Conservation (phyloP, 2,113 vertebrate genomes). For the Austrofundulus limnaeus region DNA sequence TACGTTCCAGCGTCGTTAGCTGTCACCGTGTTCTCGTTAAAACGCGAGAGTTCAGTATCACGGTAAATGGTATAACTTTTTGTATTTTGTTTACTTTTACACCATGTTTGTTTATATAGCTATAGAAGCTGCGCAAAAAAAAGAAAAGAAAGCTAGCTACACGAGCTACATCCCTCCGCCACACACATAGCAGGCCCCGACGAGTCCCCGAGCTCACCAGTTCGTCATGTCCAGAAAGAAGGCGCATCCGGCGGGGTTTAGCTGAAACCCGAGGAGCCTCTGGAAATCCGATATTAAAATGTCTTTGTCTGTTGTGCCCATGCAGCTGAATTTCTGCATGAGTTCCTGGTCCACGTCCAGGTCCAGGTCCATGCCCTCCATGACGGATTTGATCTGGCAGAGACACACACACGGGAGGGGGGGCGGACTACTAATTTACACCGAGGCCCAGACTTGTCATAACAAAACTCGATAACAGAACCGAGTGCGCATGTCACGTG, state of each 20-base stretch:
- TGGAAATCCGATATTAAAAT: constrained; percentile 95
- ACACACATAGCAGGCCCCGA: constrained; percentile 71
- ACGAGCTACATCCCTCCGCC: no score
- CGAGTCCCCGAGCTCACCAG: constrained; percentile 85
- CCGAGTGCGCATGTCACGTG: constrained; percentile 77
- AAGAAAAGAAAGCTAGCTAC: no score
- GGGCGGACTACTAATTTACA: constrained; percentile 76
- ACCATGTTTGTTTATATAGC: neutral
- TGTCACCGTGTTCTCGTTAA: constrained; percentile 22
- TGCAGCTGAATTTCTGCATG: constrained; percentile 96
- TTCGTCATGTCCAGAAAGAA: constrained; percentile 98
- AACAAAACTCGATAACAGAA: constrained; percentile 78
- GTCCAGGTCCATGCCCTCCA: constrained; percentile 95
- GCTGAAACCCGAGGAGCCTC: constrained; percentile 92
- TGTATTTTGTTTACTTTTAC: neutral
- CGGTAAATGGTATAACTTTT: neutral
- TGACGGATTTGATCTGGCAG: constrained; percentile 75
- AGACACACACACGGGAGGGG: constrained; percentile 29
- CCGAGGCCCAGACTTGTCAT: constrained; percentile 82
- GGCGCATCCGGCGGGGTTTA: constrained; percentile 94
- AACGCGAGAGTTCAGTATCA: constrained; percentile 3
- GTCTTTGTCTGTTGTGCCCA: constrained; percentile 95
- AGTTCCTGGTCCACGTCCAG: constrained; percentile 92
- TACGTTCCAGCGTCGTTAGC: constrained; percentile 55
- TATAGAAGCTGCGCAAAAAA: accelerated